Conservation (phyloP, 2,113 vertebrate genomes). For the Excalfactoria chinensis region DNA sequence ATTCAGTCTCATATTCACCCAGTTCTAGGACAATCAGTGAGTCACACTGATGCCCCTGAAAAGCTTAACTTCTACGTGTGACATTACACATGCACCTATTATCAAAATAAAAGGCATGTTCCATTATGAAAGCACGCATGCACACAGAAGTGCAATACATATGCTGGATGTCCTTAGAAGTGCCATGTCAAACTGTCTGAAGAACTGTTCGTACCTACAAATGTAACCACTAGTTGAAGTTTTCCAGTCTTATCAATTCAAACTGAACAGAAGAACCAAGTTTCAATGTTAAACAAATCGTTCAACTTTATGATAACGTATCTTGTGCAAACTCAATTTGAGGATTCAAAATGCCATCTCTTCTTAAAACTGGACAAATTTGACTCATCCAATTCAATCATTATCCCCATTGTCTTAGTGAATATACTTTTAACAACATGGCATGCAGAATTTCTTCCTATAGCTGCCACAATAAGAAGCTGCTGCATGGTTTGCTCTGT, state of each 20-base stretch:
- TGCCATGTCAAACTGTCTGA: neutral
- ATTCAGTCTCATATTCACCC: neutral
- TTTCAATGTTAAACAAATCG: neutral
- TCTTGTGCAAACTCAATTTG: neutral
- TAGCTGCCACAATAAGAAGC: neutral
- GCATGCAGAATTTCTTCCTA: neutral
- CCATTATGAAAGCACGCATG: neutral
- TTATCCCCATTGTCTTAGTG: neutral
- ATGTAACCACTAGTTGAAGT: neutral
- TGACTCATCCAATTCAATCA: neutral
- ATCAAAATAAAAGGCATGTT: neutral
- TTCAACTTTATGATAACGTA: neutral
- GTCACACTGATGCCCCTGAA: neutral
- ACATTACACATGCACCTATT: neutral
- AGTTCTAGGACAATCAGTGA: neutral
- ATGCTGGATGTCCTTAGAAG: accelerated
- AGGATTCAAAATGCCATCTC: neutral
- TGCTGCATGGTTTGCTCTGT: neutral
- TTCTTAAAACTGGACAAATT: neutral
- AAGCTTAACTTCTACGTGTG: neutral
- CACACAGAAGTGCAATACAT: neutral
- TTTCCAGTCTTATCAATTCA: neutral
- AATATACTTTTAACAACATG: neutral
- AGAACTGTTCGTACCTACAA: neutral
- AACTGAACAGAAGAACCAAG: neutral